Evolutionary conservation across 2,888 invertebrate genomes (phyloP), one percentile per base, ranked within the genome.

Genomic region (Hypselothyrea guttata): DNA sequence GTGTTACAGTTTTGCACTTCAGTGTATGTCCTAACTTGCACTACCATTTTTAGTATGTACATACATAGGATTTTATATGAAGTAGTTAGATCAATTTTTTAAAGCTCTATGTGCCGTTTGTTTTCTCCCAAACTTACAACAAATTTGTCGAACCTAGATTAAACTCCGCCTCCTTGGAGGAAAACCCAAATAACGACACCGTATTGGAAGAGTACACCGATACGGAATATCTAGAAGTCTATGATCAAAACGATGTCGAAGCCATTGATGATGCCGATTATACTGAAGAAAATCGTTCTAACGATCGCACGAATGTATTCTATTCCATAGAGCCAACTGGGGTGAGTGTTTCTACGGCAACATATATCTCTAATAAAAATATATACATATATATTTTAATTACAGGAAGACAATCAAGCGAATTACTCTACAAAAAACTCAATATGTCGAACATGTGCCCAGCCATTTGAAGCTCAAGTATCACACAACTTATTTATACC

Each of bases 401-500:
- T 37, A n/a, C 27, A 62, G 53, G 18, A 18, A 9, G 5, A 0
- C n/a, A 30, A 46, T 4, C 15, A 45, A 16, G 4, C 27, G 53
- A 41, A 33, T n/a, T 34, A 7, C 4, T 2, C 2, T 9, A 31
- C 8, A 9, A 15, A 33, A 33, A 16, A 52, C 33, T 31, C 15
- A 5, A 22, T 51, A 12, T 75, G 75, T 35, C 47, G 75, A 71
- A 81, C 82, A 9, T 75, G 75, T 9, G 42, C 46, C 4, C 74
- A 58, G 5, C 38, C 47, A 35, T 7, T 44, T 11, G 46, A 66
- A n/a, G 16, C 30, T 7, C 4, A 4, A 37, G 47, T 28, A 4
- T 49, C 57, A 5, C 22, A 37, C 7, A 45, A 70, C 22, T 45
- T 75, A 7, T 81, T 81, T 16, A 18, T 54, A 1, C 34, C 38